Evolutionary conservation across 2,888 invertebrate genomes (phyloP), one percentile per base, ranked within the genome.

Genomic region (Eumacrocentrus americanus): DNA sequence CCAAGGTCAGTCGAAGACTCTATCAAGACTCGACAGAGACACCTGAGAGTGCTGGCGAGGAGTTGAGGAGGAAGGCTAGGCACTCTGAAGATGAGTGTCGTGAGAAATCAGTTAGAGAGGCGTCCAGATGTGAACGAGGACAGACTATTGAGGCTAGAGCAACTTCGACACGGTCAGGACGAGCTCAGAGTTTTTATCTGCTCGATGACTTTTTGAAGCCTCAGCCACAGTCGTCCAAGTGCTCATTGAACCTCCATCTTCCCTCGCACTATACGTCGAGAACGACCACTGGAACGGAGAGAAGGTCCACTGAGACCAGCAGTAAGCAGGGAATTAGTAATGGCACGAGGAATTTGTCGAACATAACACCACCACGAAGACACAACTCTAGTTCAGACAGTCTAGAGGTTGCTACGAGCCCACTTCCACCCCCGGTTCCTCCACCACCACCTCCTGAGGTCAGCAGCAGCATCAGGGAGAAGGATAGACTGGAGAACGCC

Each of bases 161-260:
- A 1, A 66, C 71, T 11, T 68, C 74, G 9, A 73, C 76, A 12
- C 75, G 79, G 55, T 77, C 81, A 2, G 77, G 72, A 18, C 70
- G 80, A 16, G 81, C 83, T 2, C 83, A 83, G 65, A 82, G 82
- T 62, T 83, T 83, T 64, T 83, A 83, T 70, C 77, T 83, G 9
- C 71, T 83, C 18, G 83, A 83, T 59, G 83, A 83, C 62, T 83
- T 83, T 58, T 70, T 83, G 44, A 75, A 79, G 12, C 83, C 61
- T 47, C 51, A 60, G 25, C 47, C 57, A n/a, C 57, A 63, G 22
- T 50, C 60, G 4, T 51, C 64, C 35, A 61, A 22, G 35, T 60
- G 61, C 16, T 58, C 55, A 47, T 52, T 57, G 34, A 65, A 63
- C 23, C 63, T 63, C 35, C 58, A 64, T 34, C 56, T 51, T 40